Evolutionary conservation across 2,113 vertebrate genomes (phyloP).

Genomic region (Tetraodon nigroviridis): DNA sequence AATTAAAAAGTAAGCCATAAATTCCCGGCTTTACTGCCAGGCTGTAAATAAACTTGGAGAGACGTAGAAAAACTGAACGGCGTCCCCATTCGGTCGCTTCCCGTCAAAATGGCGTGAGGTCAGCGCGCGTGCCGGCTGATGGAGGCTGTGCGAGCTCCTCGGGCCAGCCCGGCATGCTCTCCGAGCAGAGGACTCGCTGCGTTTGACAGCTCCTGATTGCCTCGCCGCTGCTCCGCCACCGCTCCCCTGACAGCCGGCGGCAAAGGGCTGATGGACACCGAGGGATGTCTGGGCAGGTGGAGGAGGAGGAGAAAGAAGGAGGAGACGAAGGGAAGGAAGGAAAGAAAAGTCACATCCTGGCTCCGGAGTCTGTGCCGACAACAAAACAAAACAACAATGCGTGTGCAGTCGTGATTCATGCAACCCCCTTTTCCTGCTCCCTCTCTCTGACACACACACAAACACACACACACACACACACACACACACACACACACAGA

Average conservation of each 20-base stretch:
- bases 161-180: too few species aligned
- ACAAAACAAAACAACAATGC: slow-evolving; percentile 40
- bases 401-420: slow-evolving; percentile 50
- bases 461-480: too few species aligned
- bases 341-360: slow-evolving; percentile 23
- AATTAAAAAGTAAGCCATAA: slow-evolving; percentile 89
- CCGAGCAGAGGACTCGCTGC: slow-evolving; percentile 45
- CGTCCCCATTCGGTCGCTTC: background rate
- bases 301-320: slow-evolving; percentile 17
- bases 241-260: slow-evolving; percentile 39
- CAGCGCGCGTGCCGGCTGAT: too few species aligned
- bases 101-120: slow-evolving; percentile 39
- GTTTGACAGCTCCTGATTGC: slow-evolving; percentile 68
- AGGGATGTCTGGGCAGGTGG: slow-evolving; percentile 54
- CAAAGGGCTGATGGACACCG: slow-evolving; percentile 35
- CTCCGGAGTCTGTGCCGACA: slow-evolving; percentile 22
- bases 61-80: slow-evolving; percentile 64
- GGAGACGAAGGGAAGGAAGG: slow-evolving; percentile 16
- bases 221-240: slow-evolving; percentile 29
- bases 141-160: too few species aligned
- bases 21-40: slow-evolving; percentile 77
- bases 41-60: slow-evolving; percentile 82
- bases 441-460: slow-evolving; percentile 16
- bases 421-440: slow-evolving; percentile 6
- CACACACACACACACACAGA: too few species aligned